phyloP scores from a whole-genome alignment of 2,888 invertebrate species.

The Agrotis puta region DNA sequence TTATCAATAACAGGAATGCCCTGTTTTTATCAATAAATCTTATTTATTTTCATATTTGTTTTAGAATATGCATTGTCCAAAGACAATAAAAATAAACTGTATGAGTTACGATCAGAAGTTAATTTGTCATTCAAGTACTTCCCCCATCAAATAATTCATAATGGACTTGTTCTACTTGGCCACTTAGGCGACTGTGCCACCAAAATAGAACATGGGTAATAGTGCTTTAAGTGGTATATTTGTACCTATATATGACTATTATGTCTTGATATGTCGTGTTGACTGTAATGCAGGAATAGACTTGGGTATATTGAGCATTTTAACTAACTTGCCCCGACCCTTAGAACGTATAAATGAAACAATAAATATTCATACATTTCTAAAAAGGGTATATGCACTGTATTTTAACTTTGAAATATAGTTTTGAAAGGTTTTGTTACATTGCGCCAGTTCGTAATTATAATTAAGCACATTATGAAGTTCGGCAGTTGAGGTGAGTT shows the following conservation, averaged over 20 bases:
- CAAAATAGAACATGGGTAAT: conserved; percentile 49
- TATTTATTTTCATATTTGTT: not conserved
- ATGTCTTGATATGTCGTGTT: conserved; percentile 20
- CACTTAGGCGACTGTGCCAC: conserved; percentile 31
- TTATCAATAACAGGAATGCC: conserved; percentile 5
- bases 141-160: conserved; percentile 58
- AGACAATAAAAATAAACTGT: conserved; percentile 27
- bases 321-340: conserved; percentile 28
- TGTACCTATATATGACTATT: conserved; percentile 25
- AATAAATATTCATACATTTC: conserved; percentile 36
- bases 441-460: conserved; percentile 3
- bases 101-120: conserved; percentile 28
- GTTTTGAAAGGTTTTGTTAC: no score
- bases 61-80: conserved; percentile 41
- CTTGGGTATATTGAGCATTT: conserved; percentile 36
- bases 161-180: conserved; percentile 34
- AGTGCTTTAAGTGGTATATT: conserved; percentile 43
- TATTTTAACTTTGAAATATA: not conserved
- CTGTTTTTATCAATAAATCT: not conserved
- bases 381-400: not conserved
- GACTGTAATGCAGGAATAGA: conserved; percentile 38
- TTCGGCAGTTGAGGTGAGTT: conserved; percentile 10
- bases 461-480: conserved; percentile 24
- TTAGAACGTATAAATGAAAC: conserved; percentile 31
- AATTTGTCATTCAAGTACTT: conserved; percentile 53